phyloP scores from a whole-genome alignment of 2,888 invertebrate species.

The Polydrusus tereticollis region DNA sequence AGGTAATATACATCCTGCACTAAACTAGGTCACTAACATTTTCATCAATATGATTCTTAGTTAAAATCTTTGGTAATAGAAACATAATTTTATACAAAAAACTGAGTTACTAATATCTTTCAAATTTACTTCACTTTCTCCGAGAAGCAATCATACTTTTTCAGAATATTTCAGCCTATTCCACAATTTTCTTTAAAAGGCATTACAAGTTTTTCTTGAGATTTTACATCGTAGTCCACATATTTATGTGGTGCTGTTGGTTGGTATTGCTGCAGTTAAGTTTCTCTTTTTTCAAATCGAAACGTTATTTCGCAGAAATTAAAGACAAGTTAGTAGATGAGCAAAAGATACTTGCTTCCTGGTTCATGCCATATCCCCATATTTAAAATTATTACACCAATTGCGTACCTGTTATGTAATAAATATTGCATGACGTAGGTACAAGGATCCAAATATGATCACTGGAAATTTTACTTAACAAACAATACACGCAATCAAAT shows the following conservation, averaged over 20 bases:
- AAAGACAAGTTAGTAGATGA: not conserved
- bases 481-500: too few species aligned
- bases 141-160: not conserved
- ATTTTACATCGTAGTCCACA: not conserved
- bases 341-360: not conserved
- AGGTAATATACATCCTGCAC: constrained; percentile 6
- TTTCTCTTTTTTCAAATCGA: not conserved
- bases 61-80: not conserved
- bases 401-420: not conserved
- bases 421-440: too few species aligned
- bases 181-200: not conserved
- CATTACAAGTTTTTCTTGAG: not conserved
- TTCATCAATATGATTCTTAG: not conserved
- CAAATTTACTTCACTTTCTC: not conserved
- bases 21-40: not conserved
- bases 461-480: too few species aligned
- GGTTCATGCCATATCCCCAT: not conserved
- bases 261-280: not conserved
- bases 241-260: not conserved
- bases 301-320: not conserved
- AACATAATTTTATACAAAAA: not conserved
- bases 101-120: not conserved
- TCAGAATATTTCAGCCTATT: not conserved
- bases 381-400: not conserved
- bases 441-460: too few species aligned